phyloP scores from a whole-genome alignment of 2,113 vertebrate species.

The Sturnira hondurensis region DNA sequence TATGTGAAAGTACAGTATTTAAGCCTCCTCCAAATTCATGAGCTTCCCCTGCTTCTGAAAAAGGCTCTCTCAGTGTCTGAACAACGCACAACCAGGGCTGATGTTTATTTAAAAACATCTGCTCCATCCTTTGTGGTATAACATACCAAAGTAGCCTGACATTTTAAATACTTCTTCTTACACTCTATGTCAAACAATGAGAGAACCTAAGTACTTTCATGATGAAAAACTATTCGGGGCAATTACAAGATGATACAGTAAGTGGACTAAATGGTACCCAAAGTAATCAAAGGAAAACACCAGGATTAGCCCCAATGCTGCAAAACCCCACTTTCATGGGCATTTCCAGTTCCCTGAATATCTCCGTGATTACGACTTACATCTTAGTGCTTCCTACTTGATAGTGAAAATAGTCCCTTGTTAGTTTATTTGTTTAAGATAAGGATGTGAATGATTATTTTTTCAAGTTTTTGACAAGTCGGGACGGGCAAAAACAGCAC shows the following conservation, averaged over 20 bases:
- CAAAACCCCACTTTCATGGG: conserved; percentile 43
- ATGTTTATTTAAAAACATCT: conserved; percentile 87
- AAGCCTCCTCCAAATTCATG: conserved; percentile 82
- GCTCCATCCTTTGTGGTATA: conserved; percentile 76
- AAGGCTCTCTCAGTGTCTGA: conserved; percentile 78
- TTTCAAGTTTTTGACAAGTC: conserved; percentile 23
- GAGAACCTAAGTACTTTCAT: conserved; percentile 66
- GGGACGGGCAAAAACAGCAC: neutral
- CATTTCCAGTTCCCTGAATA: conserved; percentile 21
- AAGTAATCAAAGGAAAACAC: conserved; percentile 72
- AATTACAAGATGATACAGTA: conserved; percentile 74
- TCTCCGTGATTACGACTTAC: neutral
- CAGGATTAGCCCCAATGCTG: conserved; percentile 52
- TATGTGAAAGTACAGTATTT: conserved; percentile 85
- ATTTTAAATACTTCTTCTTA: conserved; percentile 77
- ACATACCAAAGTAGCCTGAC: conserved; percentile 79
- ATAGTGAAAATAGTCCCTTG: conserved; percentile 53
- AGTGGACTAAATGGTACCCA: conserved; percentile 75
- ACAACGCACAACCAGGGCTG: conserved; percentile 76
- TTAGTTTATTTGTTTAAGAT: conserved; percentile 43
- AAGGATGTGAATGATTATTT: conserved; percentile 31
- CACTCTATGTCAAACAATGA: conserved; percentile 68
- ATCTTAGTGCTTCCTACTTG: conserved; percentile 58
- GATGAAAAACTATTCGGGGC: conserved; percentile 74
- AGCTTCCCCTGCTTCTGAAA: conserved; percentile 84